A percentile compares a stretch with the other conserved stretches of the same genome.
Evolutionary conservation across 2,888 invertebrate genomes (phyloP).

Genomic region (Drosophila merina): DNA sequence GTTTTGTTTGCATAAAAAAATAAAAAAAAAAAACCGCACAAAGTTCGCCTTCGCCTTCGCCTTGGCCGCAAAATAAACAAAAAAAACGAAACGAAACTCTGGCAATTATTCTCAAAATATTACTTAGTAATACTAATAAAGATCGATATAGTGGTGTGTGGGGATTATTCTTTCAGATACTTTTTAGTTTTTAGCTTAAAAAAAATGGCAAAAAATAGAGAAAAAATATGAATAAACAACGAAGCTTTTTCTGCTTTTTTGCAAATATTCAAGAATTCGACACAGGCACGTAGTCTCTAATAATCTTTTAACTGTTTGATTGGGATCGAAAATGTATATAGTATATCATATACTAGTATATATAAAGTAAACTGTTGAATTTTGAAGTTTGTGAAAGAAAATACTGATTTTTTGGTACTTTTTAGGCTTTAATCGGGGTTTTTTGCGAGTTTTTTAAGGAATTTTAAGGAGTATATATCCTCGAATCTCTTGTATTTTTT

Average conservation of each 20-base stretch:
- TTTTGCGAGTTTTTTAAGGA: no score
- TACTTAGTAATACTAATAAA: slow-evolving; percentile 69
- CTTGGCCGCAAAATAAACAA: slow-evolving; percentile 34
- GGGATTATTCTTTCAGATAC: not conserved
- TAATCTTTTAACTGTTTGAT: slow-evolving; percentile 14
- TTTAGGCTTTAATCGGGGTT: no score
- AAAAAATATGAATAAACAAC: slow-evolving; percentile 57
- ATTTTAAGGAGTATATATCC: no score
- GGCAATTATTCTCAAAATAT: slow-evolving; percentile 47
- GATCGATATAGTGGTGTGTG: slow-evolving; percentile 22
- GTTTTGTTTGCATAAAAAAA: slow-evolving; percentile 43
- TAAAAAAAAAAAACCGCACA: slow-evolving; percentile 15
- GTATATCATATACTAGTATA: no score
- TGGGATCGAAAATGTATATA: not conserved
- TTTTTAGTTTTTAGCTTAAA: slow-evolving; percentile 16
- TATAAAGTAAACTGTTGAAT: no score
- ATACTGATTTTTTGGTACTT: no score
- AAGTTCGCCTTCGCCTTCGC: no score
- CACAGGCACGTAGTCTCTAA: slow-evolving; percentile 20
- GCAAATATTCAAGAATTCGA: slow-evolving; percentile 37
- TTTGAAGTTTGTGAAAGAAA: no score
- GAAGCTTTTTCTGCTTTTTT: slow-evolving; percentile 24
- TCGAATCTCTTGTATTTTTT: no score
- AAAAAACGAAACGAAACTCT: not conserved
- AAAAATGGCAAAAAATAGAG: not conserved